Evolutionary conservation across 2,113 vertebrate genomes (phyloP), one percentile per base, ranked within the genome.

Genomic region (Paradoxurus hermaphroditus): DNA sequence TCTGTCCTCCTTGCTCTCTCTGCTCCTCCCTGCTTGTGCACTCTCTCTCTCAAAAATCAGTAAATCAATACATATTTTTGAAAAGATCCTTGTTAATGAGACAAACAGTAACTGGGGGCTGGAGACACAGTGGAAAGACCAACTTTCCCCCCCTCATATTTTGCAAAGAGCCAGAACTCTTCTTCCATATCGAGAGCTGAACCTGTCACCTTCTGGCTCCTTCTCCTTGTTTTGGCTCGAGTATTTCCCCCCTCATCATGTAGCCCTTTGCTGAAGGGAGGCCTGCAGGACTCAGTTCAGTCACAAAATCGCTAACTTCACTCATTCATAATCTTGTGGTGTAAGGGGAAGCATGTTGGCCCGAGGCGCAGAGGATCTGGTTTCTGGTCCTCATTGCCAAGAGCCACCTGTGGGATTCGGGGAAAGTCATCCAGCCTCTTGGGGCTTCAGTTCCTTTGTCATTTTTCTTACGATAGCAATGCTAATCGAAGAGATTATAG

Each of bases 301-400:
- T 68, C 90, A 88, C 10, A 21, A 51, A 77, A 67, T 39, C 18
- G 16, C 83, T 84, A 59, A 23, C 7, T 88, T 84, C 81, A 56
- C 65, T 93, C 65, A 49, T 67, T 59, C 49, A 15, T 41, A 77
- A 91, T 86, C 95, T 88, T 49, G 3, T 7, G 31, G 51, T 67
- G 13, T 82, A 81, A 94, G 12, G 39, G 53, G 62, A 82, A 91
- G 62, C 2, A 0, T 34, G 72, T n/a, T 91, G 53, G 44, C 41
- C 75, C 19, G 82, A 59, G 41, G 44, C 21, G 75, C 34, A 39
- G n/a, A 84, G 53, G 70, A 36, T 96, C 70, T 39, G 44, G 29
- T 96, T 53, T 98, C 95, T 90, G 34, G 77, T 56, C 41, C 36
- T 65, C 4, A 6, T 29, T 56, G 51, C 94, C 78, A 72, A 93